Evolutionary conservation across 1,140 invertebrate genomes (phyloP).

Genomic region (Drosophila serrata): DNA sequence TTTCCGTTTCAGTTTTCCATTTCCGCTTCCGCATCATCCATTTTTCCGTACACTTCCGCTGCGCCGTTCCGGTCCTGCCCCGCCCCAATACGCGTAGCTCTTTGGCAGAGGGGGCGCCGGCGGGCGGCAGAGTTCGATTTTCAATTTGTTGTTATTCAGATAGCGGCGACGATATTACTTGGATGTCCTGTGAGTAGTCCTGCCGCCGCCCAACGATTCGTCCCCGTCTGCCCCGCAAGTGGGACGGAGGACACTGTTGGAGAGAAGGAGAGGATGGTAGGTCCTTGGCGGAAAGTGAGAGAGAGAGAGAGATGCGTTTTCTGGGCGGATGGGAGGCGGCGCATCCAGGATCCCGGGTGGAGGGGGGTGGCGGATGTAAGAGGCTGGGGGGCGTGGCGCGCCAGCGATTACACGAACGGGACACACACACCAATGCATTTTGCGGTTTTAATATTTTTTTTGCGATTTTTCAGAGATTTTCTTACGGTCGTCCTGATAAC

Average conservation of each 20-base stretch:
- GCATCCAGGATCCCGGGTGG: background rate
- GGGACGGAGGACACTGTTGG: background rate
- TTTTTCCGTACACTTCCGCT: slow-evolving; percentile 9
- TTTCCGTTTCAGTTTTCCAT: background rate
- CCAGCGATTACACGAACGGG: slow-evolving; percentile 81
- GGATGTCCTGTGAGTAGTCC: slow-evolving; percentile 26
- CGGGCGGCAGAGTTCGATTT: slow-evolving; percentile 25
- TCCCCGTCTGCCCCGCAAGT: slow-evolving; percentile 10
- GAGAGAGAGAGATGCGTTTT: background rate
- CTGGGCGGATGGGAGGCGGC: slow-evolving; percentile 4
- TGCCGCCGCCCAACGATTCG: slow-evolving; percentile 17
- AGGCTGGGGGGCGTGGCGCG: slow-evolving; percentile 45
- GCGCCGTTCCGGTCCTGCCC: background rate
- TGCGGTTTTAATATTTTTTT: slow-evolving; percentile 74
- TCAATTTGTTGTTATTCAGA: slow-evolving; percentile 13
- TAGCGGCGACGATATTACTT: slow-evolving; percentile 6
- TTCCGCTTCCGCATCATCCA: slow-evolving; percentile 1
- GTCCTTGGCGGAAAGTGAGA: background rate
- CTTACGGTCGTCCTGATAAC: slow-evolving; percentile 70
- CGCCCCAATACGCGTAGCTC: slow-evolving; percentile 15
- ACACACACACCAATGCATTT: slow-evolving; percentile 83
- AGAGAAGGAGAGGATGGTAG: background rate
- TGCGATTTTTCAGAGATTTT: slow-evolving; percentile 60
- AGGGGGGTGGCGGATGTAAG: background rate
- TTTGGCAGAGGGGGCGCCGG: slow-evolving; percentile 12